A percentile compares a stretch with the other conserved stretches of the same genome.
Evolutionary conservation across 1,140 invertebrate genomes (phyloP).

Genomic region (Monomorium pharaonis): DNA sequence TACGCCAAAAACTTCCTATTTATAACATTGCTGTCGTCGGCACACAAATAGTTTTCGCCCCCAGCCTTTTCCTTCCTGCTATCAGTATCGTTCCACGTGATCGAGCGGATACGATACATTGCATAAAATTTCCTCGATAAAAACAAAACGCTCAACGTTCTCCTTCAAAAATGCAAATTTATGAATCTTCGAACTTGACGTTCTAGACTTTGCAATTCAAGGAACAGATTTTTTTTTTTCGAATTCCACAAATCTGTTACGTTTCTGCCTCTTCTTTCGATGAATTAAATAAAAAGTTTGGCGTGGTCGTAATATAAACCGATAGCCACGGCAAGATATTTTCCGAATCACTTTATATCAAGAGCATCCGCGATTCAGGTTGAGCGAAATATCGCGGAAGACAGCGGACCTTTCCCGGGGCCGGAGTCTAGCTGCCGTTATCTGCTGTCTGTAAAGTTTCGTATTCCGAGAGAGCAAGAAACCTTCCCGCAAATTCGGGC

Average conservation of each 20-base stretch:
- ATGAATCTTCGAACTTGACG: not conserved
- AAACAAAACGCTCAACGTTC: not conserved
- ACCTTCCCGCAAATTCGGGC: conserved; percentile 17
- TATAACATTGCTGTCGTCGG: not conserved
- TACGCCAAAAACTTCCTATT: not conserved
- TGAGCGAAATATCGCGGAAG: conserved; percentile 6
- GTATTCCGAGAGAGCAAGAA: conserved; percentile 34
- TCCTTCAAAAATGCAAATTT: conserved; percentile 1
- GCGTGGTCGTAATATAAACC: not conserved
- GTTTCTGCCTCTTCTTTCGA: not conserved
- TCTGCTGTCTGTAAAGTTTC: conserved; percentile 31
- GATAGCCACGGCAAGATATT: not conserved
- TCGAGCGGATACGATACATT: not conserved
- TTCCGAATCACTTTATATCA: conserved; percentile 21
- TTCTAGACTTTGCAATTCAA: not conserved
- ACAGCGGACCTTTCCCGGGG: not conserved
- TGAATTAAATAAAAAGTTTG: not conserved
- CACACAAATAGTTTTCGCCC: not conserved
- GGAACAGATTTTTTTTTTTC: not conserved
- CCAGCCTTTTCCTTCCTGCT: conserved; percentile 1
- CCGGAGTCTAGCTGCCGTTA: conserved; percentile 6
- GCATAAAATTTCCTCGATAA: conserved; percentile 26
- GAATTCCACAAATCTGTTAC: not conserved
- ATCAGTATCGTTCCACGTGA: conserved; percentile 18
- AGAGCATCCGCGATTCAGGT: not conserved